Base-by-base conservation (phyloP, 2,797 vertebrate species). In the Platyrinchus mystaceus region DNA sequence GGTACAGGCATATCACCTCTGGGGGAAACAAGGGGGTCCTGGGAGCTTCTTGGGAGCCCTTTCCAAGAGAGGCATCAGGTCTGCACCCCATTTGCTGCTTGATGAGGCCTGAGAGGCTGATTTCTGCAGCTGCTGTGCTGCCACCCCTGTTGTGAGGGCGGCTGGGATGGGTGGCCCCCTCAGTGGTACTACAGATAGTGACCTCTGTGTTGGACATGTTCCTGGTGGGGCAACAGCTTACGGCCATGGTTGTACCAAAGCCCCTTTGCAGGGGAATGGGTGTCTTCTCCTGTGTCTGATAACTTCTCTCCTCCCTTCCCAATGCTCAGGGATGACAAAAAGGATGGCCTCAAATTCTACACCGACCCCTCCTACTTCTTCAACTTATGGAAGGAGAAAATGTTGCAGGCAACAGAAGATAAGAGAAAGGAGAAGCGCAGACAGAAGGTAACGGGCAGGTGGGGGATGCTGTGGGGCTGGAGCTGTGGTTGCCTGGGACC, bases 321-420 rank as follows among this genome's bases (percentile, higher is more conserved):
- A 62, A 52, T 36, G 37, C 15, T 10, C 93, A 99, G 99, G 93
- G 99, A 99, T 7, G 99, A 99, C 95, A 98, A 98, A 97, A 99
- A 99, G 94, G 99, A 99, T 0, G 99, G 98, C 0, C 96, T 99
- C 89, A 99, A 99, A 95, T 99, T 99, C 97, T 99, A 99, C 97
- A 99, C 99, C 0, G 98, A 99, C 92, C 98, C 99, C 7, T 99
- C 99, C 4, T 99, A 99, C 97, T 99, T 99, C 98, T 99, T 99
- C 94, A 99, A 98, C 97, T 97, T 99, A 86, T 99, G 99, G 99
- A 99, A 99, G 84, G 99, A 99, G 97, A 99, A 99, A 96, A 99
- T 99, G 99, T 97, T 99, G 89, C 99, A 99, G 97, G 99, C 98
- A 3, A 99, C 99, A 2, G 99, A 99, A 80, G 98, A 99, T 96